These are phyloP conservation scores for Scytalopus superciliaris DNA, from an alignment of 2,113 vertebrate genomes.

Conservation along the genomic window DNA sequence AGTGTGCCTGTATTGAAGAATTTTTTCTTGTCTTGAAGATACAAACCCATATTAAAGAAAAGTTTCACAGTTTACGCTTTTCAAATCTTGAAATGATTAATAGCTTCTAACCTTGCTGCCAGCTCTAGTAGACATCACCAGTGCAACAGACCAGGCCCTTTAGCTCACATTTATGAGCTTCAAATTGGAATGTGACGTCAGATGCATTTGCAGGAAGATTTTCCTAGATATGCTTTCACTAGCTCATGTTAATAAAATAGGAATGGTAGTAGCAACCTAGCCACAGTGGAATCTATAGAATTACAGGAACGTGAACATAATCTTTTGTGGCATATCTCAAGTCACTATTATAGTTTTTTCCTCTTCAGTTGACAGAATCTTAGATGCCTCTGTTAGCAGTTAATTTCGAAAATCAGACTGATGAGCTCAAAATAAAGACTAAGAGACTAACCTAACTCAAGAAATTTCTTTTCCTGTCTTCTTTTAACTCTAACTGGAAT, in stretches of 20 bases:
- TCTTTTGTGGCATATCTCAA: background rate
- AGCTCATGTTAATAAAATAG: background rate
- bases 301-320: background rate
- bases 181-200: background rate
- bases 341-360: background rate
- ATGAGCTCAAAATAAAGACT: background rate
- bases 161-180: background rate
- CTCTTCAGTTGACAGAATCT: background rate
- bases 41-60: background rate
- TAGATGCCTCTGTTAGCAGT: background rate
- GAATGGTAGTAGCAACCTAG: background rate
- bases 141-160: background rate
- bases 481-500: background rate
- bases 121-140: background rate
- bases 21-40: background rate
- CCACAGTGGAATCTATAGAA: background rate
- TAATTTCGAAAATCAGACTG: background rate
- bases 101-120: background rate
- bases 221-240: background rate
- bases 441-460: background rate
- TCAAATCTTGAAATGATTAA: background rate
- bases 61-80: background rate
- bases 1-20: background rate
- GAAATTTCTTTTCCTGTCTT: accelerated
- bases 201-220: background rate